phyloP scores from a whole-genome alignment of 2,113 vertebrate species.

The Jaculus jaculus region DNA sequence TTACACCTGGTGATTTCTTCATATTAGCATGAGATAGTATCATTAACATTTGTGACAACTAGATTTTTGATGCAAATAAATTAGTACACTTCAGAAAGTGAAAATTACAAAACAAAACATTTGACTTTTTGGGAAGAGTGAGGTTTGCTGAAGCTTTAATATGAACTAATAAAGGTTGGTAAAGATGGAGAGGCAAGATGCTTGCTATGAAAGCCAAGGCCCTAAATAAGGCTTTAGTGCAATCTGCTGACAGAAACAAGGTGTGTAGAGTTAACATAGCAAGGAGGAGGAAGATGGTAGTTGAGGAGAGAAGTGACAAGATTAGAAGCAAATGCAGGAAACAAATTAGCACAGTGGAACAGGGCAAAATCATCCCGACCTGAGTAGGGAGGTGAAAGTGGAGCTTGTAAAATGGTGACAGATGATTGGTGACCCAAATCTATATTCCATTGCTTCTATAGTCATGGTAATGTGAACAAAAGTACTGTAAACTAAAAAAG shows the following conservation, averaged over 20 bases:
- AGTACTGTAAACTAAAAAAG: not conserved
- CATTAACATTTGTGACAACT: not conserved
- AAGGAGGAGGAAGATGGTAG: not conserved
- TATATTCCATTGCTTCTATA: not conserved
- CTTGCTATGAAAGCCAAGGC: not conserved
- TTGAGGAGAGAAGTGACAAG: not conserved
- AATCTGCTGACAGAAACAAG: not conserved
- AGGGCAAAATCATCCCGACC: not conserved
- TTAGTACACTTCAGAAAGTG: not conserved
- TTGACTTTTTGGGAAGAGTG: not conserved
- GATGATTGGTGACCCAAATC: too few species aligned
- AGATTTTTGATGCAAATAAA: not conserved
- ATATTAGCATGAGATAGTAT: not conserved
- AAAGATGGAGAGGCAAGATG: not conserved
- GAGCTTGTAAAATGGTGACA: not conserved
- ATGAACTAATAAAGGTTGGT: too few species aligned
- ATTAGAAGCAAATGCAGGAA: not conserved
- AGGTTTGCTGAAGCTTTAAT: not conserved
- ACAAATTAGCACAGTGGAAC: not conserved
- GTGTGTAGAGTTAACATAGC: rapidly evolving
- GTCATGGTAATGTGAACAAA: not conserved
- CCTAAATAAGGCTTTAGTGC: not conserved
- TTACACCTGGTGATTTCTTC: not conserved
- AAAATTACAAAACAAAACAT: not conserved
- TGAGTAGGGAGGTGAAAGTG: too few species aligned